Evolutionary conservation across 2,888 invertebrate genomes (phyloP).

Genomic region (Microdon myrmicae): DNA sequence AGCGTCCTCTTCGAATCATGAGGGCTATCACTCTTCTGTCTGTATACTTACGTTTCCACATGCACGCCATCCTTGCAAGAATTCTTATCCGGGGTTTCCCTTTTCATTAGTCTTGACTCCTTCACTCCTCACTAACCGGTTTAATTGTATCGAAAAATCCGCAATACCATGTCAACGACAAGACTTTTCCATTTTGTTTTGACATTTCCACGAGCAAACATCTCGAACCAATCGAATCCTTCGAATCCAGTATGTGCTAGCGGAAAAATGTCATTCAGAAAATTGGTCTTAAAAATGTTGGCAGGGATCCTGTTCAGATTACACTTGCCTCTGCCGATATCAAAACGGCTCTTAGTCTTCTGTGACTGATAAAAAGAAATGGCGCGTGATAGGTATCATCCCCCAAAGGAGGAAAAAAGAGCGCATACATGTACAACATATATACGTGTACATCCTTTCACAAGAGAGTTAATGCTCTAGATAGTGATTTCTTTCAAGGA

Average conservation of each 20-base stretch:
- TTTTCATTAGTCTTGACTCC: no score
- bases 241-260: constrained; percentile 18
- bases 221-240: constrained; percentile 31
- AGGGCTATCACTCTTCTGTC: no score
- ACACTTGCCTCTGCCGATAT: no score
- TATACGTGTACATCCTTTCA: constrained; percentile 22
- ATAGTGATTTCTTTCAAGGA: constrained; percentile 27
- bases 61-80: no score
- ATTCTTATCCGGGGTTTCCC: no score
- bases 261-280: background rate
- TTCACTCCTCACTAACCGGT: constrained; percentile 2
- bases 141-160: constrained; percentile 47
- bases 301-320: constrained; percentile 2
- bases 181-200: constrained; percentile 52
- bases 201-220: constrained; percentile 47
- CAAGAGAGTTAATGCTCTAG: constrained; percentile 28
- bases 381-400: no score
- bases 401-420: no score
- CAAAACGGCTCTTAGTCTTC: no score
- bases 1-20: no score
- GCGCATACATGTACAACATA: no score
- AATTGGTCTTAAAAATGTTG: constrained; percentile 36
- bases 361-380: no score
- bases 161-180: constrained; percentile 47
- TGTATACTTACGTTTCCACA: no score